phyloP scores from a whole-genome alignment of 2,797 vertebrate species.

The Mergus octosetaceus region DNA sequence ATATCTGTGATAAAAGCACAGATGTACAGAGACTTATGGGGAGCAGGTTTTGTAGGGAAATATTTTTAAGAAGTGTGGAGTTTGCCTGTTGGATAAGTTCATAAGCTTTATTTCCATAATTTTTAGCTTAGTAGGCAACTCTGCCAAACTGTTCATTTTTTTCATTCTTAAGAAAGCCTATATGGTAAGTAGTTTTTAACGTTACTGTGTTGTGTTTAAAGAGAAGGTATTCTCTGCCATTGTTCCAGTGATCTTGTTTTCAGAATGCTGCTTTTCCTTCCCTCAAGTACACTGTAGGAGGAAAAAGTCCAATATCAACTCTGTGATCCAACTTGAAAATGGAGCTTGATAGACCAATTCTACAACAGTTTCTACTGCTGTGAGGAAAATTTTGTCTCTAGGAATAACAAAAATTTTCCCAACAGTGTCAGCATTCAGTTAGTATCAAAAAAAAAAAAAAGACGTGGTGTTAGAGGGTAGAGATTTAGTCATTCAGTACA shows the following conservation, averaged over 20 bases:
- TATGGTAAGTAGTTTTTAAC: neutral
- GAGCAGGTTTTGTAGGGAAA: neutral
- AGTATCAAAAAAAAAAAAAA: neutral
- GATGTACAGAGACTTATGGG: neutral
- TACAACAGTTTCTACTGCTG: neutral
- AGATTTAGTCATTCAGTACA: neutral
- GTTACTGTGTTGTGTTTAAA: neutral
- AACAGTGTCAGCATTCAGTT: neutral
- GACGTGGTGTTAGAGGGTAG: neutral
- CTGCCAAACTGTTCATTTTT: neutral
- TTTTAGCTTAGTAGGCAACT: neutral
- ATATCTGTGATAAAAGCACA: neutral
- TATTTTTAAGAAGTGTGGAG: neutral
- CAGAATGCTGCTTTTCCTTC: neutral
- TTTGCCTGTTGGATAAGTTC: neutral
- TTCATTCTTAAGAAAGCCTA: neutral
- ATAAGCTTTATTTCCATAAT: neutral
- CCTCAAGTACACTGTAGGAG: neutral
- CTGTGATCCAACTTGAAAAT: neutral
- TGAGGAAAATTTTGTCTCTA: neutral
- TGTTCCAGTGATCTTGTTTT: neutral
- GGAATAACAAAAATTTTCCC: neutral
- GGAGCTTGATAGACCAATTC: neutral
- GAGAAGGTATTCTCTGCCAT: neutral
- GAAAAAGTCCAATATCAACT: neutral